These are phyloP conservation scores for Punctoribates punctum DNA, from an alignment of 2,888 invertebrate species.

Conservation along the genomic window DNA sequence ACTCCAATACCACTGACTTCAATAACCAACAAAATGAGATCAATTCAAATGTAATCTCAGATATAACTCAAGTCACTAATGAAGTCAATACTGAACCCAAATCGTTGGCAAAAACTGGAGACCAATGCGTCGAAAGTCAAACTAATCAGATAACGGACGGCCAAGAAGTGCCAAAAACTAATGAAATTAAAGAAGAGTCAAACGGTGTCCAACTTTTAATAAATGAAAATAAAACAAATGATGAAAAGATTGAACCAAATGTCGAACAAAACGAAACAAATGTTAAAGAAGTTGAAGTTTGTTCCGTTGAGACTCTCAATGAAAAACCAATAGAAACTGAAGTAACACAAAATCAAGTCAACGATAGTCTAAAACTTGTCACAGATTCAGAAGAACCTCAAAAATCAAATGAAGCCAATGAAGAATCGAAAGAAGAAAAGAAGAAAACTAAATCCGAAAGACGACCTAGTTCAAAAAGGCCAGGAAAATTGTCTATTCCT, in stretches of 20 bases:
- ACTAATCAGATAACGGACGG: too few relatives aligned
- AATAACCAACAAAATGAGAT: background rate
- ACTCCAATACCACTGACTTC: too few relatives aligned
- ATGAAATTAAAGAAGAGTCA: too few relatives aligned
- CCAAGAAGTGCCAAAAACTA: too few relatives aligned
- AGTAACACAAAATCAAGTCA: too few relatives aligned
- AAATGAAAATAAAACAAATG: background rate
- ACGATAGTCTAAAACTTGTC: too few relatives aligned
- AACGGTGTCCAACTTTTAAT: background rate
- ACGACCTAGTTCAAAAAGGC: constrained; percentile 24
- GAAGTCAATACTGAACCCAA: background rate
- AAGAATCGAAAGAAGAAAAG: constrained; percentile 6
- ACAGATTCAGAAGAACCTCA: background rate
- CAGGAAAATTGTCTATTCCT: constrained; percentile 40
- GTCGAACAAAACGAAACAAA: too few relatives aligned
- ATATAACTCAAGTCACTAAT: background rate
- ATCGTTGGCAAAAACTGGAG: background rate
- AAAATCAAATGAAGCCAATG: background rate
- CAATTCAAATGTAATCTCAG: background rate
- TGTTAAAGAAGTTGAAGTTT: too few relatives aligned
- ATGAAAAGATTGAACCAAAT: background rate
- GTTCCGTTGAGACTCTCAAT: too few relatives aligned
- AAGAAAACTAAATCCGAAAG: background rate
- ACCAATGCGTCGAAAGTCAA: too few relatives aligned
- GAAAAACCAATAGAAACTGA: too few relatives aligned